Conservation (phyloP, 1,140 invertebrate genomes). For the Drosophila tani region DNA sequence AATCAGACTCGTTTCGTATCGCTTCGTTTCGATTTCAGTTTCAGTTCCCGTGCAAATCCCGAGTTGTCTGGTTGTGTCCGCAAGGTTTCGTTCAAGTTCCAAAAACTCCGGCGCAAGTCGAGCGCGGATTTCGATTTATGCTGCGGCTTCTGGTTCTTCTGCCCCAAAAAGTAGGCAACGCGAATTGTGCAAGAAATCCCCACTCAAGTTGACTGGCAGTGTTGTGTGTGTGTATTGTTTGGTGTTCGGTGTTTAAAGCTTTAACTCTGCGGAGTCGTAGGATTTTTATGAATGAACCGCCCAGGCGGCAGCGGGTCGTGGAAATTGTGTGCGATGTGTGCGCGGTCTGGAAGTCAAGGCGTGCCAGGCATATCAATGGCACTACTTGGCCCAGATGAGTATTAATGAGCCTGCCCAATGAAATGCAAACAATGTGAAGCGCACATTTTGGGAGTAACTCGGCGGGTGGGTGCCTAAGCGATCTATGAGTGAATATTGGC, state of each 20-base stretch:
- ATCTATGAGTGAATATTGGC: background rate
- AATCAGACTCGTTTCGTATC: constrained; percentile 28
- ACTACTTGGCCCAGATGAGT: constrained; percentile 33
- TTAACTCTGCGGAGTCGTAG: constrained; percentile 40
- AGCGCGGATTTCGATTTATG: constrained; percentile 47
- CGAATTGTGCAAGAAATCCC: constrained; percentile 44
- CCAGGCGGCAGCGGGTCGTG: constrained; percentile 15
- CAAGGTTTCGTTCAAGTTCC: constrained; percentile 7
- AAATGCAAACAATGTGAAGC: constrained; percentile 49
- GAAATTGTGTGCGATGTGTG: constrained; percentile 34
- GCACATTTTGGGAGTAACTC: background rate
- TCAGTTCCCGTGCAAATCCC: constrained; percentile 79
- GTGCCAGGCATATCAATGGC: constrained; percentile 68
- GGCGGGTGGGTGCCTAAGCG: constrained; percentile 1
- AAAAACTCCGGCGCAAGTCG: constrained; percentile 37
- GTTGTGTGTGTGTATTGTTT: constrained; percentile 3
- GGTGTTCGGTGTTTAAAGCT: constrained; percentile 47
- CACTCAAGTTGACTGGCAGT: constrained; percentile 12
- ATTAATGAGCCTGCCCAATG: constrained; percentile 59
- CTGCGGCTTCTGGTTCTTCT: constrained; percentile 22
- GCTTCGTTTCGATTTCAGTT: constrained; percentile 64
- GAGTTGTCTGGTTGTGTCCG: constrained; percentile 58
- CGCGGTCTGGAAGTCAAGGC: constrained; percentile 41
- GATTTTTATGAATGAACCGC: constrained; percentile 76
- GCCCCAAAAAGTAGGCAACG: constrained; percentile 66